Evolutionary conservation across 1,140 invertebrate genomes (phyloP).

Genomic region (Rhagoletis zephyria): DNA sequence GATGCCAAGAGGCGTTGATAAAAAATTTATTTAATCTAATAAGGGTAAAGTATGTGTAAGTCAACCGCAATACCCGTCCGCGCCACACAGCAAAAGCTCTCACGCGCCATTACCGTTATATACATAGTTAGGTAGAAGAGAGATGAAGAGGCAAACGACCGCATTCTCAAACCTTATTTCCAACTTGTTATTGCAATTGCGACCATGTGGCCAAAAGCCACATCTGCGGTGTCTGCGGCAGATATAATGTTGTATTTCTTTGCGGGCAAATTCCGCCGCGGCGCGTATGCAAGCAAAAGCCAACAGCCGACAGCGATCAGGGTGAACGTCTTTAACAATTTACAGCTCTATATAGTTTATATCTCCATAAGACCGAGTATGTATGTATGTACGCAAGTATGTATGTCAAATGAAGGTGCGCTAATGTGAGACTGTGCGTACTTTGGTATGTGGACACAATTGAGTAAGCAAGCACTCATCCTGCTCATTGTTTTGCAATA

Average conservation of each 20-base stretch:
- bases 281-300: background rate
- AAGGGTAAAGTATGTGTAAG: background rate
- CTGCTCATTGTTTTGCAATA: background rate
- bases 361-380: no score
- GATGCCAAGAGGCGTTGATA: slow-evolving; percentile 28
- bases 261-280: background rate
- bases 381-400: no score
- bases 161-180: background rate
- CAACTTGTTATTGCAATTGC: background rate
- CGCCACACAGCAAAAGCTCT: background rate
- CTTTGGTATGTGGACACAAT: background rate
- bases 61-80: background rate
- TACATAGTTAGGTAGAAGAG: background rate
- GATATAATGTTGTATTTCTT: background rate
- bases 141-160: background rate
- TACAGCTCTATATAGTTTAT: background rate
- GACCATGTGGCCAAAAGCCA: background rate
- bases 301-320: background rate
- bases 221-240: background rate
- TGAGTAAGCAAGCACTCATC: background rate
- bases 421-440: no score
- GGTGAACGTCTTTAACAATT: background rate
- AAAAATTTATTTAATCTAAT: slow-evolving; percentile 42
- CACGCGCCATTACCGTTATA: background rate
- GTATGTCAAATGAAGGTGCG: no score